These are phyloP conservation scores for Terebella lapidaria DNA, from an alignment of 2,888 invertebrate species.

Conservation along the genomic window DNA sequence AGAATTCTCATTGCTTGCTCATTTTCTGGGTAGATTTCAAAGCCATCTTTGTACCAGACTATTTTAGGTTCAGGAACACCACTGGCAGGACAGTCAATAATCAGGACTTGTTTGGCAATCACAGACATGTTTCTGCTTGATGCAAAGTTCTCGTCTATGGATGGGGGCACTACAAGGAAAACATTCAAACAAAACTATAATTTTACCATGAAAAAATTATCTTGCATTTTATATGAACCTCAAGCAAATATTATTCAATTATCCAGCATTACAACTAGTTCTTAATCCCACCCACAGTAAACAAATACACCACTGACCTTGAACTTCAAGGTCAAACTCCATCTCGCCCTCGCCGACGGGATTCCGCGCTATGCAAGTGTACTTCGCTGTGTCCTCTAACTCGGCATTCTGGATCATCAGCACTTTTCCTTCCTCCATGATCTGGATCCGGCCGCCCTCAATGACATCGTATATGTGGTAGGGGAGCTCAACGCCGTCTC, in stretches of 20 bases:
- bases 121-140: conserved; percentile 41
- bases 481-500: conserved; percentile 40
- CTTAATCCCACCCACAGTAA: too few species aligned
- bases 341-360: conserved; percentile 53
- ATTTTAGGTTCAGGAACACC: conserved; percentile 53
- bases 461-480: background rate
- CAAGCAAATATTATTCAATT: too few species aligned
- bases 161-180: conserved; percentile 39
- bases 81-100: conserved; percentile 52
- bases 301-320: conserved; percentile 22
- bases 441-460: conserved; percentile 9
- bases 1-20: conserved; percentile 9
- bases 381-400: conserved; percentile 50
- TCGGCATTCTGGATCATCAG: conserved; percentile 34
- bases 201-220: background rate
- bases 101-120: conserved; percentile 37
- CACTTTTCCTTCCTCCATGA: conserved; percentile 16
- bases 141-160: conserved; percentile 37
- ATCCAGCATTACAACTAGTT: too few species aligned
- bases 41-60: conserved; percentile 40
- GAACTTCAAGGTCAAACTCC: conserved; percentile 43
- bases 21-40: conserved; percentile 1
- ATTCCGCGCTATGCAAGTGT: conserved; percentile 55
- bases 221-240: background rate
- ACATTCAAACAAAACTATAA: background rate